phyloP scores from a whole-genome alignment of 2,113 vertebrate genomes.

The Anas platyrhynchos region DNA sequence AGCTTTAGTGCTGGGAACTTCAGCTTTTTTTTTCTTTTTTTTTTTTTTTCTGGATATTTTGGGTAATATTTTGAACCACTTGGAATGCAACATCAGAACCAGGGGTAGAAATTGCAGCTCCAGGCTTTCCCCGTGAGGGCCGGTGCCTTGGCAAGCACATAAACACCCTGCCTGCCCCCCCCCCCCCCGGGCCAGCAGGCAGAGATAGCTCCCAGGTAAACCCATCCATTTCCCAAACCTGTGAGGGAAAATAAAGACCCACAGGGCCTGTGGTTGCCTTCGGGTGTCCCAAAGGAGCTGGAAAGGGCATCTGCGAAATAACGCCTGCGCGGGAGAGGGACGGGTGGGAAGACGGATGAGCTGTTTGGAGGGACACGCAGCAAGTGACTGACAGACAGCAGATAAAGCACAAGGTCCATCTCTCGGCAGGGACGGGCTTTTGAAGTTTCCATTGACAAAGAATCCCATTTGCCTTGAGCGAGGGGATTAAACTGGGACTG shows the following conservation, averaged over 20 bases:
- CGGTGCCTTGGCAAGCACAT: neutral
- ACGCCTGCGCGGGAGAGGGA: neutral
- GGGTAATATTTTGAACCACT: neutral
- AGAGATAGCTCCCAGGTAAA: neutral
- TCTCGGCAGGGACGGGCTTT: constrained; percentile 47
- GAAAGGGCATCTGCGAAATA: neutral
- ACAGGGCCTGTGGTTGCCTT: neutral
- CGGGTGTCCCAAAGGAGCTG: neutral
- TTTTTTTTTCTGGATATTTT: neutral
- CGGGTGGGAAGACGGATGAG: constrained; percentile 58
- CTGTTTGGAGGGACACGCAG: constrained; percentile 62
- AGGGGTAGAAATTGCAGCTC: neutral
- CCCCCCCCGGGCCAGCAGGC: neutral
- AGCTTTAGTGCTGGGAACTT: neutral
- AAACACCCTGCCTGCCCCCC: neutral
- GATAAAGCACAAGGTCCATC: constrained; percentile 70
- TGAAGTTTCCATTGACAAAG: constrained; percentile 77
- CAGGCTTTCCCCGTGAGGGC: neutral
- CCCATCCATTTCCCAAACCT: neutral
- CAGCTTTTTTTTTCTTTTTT: neutral
- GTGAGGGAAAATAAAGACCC: neutral
- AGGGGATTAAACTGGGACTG: constrained; percentile 72
- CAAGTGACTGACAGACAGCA: constrained; percentile 60
- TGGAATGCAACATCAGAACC: neutral
- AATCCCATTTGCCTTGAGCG: constrained; percentile 71